phyloP scores from a whole-genome alignment of 2,113 vertebrate species.

The Stegastes partitus region DNA sequence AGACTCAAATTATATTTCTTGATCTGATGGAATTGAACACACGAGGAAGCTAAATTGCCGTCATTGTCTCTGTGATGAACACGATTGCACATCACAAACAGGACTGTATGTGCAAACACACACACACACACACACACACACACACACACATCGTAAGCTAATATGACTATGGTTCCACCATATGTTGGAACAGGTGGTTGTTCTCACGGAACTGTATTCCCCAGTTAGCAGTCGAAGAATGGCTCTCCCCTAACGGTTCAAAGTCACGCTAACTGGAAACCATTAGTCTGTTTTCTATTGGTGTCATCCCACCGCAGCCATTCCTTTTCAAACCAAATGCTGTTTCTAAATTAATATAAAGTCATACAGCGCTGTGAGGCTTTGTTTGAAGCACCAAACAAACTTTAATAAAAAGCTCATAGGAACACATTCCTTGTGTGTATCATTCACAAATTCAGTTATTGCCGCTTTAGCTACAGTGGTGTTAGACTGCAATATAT shows the following conservation, averaged over 20 bases:
- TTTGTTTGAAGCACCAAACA: no score
- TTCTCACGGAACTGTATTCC: slow-evolving; percentile 14
- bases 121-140: slow-evolving; percentile 3
- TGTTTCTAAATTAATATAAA: neutral
- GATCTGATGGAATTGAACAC: no score
- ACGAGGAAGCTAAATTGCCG: neutral
- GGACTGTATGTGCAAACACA: neutral
- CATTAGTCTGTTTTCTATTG: slow-evolving; percentile 8
- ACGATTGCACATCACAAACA: neutral
- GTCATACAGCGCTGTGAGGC: neutral
- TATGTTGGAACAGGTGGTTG: slow-evolving; percentile 61
- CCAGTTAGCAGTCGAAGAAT: slow-evolving; percentile 29
- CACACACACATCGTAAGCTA: neutral
- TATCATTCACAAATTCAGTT: no score
- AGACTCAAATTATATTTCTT: no score
- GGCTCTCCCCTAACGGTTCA: neutral
- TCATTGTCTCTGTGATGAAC: neutral
- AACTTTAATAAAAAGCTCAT: no score
- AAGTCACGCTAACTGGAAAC: slow-evolving; percentile 1
- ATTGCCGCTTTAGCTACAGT: no score
- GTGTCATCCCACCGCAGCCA: neutral
- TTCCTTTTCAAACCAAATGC: neutral
- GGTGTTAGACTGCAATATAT: no score
- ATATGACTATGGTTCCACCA: neutral
- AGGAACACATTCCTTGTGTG: no score